Conservation (phyloP, 2,113 vertebrate species). For the Etia nguti region DNA sequence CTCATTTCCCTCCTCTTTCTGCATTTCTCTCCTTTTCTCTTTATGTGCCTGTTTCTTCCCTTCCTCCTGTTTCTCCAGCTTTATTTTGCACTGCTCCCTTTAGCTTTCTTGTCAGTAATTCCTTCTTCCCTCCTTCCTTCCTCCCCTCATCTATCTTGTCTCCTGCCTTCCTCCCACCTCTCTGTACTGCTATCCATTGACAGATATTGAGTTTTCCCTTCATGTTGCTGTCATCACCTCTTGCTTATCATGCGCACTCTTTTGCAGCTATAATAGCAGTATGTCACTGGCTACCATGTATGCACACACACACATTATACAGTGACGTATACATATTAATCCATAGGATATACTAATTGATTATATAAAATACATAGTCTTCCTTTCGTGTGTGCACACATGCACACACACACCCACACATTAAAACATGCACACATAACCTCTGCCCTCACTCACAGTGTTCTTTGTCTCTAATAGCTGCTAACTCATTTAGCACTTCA, state of each 20-base stretch:
- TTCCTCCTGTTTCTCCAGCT: background rate
- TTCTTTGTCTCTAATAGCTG: constrained; percentile 52
- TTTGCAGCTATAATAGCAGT: background rate
- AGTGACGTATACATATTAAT: background rate
- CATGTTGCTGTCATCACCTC: constrained; percentile 30
- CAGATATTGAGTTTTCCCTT: constrained; percentile 41
- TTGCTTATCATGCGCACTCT: background rate
- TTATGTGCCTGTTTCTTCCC: background rate
- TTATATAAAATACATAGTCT: background rate
- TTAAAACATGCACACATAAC: background rate
- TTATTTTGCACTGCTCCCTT: background rate
- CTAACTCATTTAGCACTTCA: constrained; percentile 63
- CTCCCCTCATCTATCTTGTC: background rate
- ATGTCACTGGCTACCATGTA: background rate
- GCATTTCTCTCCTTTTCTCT: background rate
- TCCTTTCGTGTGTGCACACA: background rate
- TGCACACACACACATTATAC: background rate
- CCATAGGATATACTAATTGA: background rate
- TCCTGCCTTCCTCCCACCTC: background rate
- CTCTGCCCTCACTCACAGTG: constrained; percentile 36
- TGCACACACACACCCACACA: background rate
- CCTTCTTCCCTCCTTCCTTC: background rate
- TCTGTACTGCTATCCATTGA: constrained; percentile 26
- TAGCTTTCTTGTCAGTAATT: background rate
- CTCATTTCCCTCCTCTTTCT: background rate